These are phyloP conservation scores for Trididemnum miniatum DNA, from an alignment of 23 tunicate species.

Conservation along the genomic window DNA sequence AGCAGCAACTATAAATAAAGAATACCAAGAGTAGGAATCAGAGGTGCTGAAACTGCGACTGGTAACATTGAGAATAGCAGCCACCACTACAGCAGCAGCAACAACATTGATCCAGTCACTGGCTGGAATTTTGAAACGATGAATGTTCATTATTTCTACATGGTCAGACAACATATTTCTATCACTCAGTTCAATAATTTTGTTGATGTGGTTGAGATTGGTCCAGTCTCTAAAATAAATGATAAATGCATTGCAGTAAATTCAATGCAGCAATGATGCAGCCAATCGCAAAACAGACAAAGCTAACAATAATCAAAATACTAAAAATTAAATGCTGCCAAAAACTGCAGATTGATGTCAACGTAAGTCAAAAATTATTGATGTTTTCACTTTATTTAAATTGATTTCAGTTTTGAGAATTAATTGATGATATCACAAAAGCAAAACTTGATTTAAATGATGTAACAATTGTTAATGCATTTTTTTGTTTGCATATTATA, in stretches of 20 bases:
- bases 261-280: background rate
- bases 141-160: background rate
- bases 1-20: conserved; percentile 25
- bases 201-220: background rate
- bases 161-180: background rate
- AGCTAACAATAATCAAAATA: too few species aligned
- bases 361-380: too few species aligned
- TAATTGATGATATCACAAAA: too few species aligned
- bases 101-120: background rate
- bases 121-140: background rate
- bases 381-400: too few species aligned
- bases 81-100: background rate
- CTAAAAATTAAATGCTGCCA: too few species aligned
- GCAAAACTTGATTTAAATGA: too few species aligned
- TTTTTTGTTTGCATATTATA: too few species aligned
- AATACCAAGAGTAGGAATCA: conserved; percentile 61
- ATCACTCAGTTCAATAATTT: conserved; percentile 5
- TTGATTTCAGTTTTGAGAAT: too few species aligned
- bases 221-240: background rate
- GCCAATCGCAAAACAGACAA: too few species aligned
- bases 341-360: too few species aligned
- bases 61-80: conserved; percentile 27
- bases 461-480: too few species aligned
- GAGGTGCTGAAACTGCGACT: conserved; percentile 35
- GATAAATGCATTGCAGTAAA: background rate